Base-by-base conservation (phyloP, 2,888 invertebrate species). In the Leptura quadrifasciata region DNA sequence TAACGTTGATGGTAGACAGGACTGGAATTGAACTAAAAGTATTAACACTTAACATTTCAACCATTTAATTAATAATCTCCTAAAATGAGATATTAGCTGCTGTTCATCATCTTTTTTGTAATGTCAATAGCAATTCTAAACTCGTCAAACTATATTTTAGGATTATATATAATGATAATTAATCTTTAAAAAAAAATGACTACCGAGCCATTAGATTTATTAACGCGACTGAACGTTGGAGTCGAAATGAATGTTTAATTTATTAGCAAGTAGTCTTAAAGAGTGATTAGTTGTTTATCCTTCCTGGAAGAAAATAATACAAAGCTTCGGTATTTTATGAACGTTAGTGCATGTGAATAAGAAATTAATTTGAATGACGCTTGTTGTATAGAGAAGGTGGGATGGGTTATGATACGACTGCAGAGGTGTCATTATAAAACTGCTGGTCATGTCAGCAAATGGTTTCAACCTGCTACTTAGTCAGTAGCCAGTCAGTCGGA, bases 391-490 rank as follows among this genome's bases (percentile, higher is more conserved):
- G 83, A 81, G 82, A 83, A 84, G 85, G 85, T 83, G 84, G 81
- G 84, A 85, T 84, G 85, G 85, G 85, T 84, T 84, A 87, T 87
- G 87, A 87, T 87, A 87, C 85, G 86, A 86, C 82, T 82, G 82
- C 82, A 85, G 85, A 87, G 88, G 88, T 89, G 88, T 89, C 88
- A 89, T 89, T 89, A 88, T 86, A 85, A 86, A 86, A 87, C 83
- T 87, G 88, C 88, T 87, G 84, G 88, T 89, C 89, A 89, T 86
- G 88, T 88, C 87, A 86, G 88, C 88, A 89, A 89, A 89, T 89
- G 88, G 88, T 84, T 85, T 83, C 88, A 88, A 88, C 88, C 88
- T 88, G 88, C 88, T 89, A 89, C 89, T 89, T 89, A 88, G 88
- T 83, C 88, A 85, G 88, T 88, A 89, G 88, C 88, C 88, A 88